Evolutionary conservation across 1,140 invertebrate genomes (phyloP), one percentile per base, ranked within the genome.

Genomic region (Cherax quadricarinatus): DNA sequence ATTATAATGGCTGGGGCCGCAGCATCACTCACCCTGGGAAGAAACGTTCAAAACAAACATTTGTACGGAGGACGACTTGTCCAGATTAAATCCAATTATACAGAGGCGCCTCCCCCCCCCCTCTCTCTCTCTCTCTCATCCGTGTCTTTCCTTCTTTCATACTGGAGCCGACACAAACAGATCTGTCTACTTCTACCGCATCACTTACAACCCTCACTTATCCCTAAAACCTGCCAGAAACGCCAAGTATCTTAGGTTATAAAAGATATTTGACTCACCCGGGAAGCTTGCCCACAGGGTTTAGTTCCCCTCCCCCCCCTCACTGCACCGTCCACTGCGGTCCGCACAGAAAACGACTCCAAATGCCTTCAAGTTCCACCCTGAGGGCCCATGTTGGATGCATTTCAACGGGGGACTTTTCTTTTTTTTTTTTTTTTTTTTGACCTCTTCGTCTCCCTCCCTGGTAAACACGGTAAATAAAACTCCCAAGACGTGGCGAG

Each of bases 1-100:
- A 88, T 88, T 78, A 79, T 79, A 88, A 88, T 79, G 48, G 51
- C 75, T 48, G 49, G 41, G 86, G 18, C 53, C 14, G 21, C 18
- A 73, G 16, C 53, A 79, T 78, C 73, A 79, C 78, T 79, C 53
- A 78, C 57, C 10, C 6, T 60, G 51, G 24, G 70, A 24, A 21
- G 70, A 75, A 75, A 75, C n/a, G 70, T 30, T 75, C 70, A 75
- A 75, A 75, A 75, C 70, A 75, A 75, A 30, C 70, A 75, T 75
- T 30, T 30, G 70, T 30, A 75, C 70, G 14, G 24, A 24, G n/a
- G 24, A 75, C 70, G 70, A 75, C 70, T 24, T 75, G 70, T 75
- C 70, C 70, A 75, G 70, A 75, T 75, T 75, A 75, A 75, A 30
- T 21, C 24, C 70, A 75, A 24, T 75, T 75, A 75, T 30, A 24